These are phyloP conservation scores for Psilanteris sp. DNA, from an alignment of 1,140 invertebrate genomes.

Conservation along the genomic window DNA sequence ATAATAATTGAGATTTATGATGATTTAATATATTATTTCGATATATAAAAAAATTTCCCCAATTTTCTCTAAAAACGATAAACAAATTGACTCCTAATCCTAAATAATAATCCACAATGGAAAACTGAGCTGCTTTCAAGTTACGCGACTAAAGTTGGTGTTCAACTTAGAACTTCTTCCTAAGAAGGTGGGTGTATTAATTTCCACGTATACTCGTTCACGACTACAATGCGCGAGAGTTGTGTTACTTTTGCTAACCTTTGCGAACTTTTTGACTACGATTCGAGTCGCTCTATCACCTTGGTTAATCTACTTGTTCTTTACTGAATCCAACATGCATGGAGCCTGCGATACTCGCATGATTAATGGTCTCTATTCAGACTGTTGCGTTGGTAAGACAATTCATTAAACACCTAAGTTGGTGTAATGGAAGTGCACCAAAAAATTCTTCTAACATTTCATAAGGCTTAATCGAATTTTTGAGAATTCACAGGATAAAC, in stretches of 20 bases:
- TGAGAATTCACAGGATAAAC: too few relatives aligned
- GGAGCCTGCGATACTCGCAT: slow-evolving; percentile 4
- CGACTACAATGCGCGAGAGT: slow-evolving; percentile 21
- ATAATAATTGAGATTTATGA: too few relatives aligned
- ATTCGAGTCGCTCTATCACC: slow-evolving; percentile 26
- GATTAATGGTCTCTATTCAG: slow-evolving; percentile 29
- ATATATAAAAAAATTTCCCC: too few relatives aligned
- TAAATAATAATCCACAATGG: too few relatives aligned
- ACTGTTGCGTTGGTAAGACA: too few relatives aligned
- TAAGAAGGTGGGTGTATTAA: slow-evolving; percentile 25
- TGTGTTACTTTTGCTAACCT: slow-evolving; percentile 48
- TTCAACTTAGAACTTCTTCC: not conserved
- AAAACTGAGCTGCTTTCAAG: too few relatives aligned
- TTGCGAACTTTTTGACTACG: slow-evolving; percentile 56
- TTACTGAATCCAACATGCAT: slow-evolving; percentile 37
- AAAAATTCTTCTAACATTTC: slow-evolving; percentile 10
- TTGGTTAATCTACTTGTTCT: slow-evolving; percentile 21
- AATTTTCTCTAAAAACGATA: too few relatives aligned
- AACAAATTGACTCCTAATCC: too few relatives aligned
- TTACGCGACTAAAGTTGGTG: not conserved
- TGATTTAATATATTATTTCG: too few relatives aligned
- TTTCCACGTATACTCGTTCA: slow-evolving; percentile 23
- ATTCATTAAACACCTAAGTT: too few relatives aligned
- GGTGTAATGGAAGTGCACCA: too few relatives aligned
- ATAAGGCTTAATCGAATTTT: too few relatives aligned